Evolutionary conservation across 2,888 invertebrate species (phyloP).

Genomic region (Parnassius apollo): DNA sequence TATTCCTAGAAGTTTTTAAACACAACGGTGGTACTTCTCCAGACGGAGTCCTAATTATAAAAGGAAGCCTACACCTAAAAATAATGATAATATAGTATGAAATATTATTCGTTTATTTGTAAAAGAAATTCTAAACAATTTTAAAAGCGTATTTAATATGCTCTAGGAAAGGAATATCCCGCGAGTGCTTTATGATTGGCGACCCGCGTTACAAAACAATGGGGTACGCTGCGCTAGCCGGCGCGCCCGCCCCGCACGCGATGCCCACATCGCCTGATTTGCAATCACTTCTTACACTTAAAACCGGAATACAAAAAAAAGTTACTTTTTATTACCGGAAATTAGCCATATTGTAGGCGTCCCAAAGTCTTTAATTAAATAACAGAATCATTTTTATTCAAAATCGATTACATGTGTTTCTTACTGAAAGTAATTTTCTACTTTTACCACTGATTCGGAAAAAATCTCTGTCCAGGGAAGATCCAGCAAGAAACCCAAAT

Average conservation of each 20-base stretch:
- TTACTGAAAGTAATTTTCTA: no score
- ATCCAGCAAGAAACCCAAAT: no score
- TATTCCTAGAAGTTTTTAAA: no score
- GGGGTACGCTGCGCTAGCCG: slow-evolving; percentile 22
- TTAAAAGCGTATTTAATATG: neutral
- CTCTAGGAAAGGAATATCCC: slow-evolving; percentile 8
- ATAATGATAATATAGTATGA: no score
- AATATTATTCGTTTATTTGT: no score
- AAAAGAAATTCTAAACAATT: no score
- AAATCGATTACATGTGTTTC: no score
- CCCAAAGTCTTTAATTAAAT: no score
- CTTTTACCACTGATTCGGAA: no score
- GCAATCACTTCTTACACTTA: slow-evolving; percentile 20
- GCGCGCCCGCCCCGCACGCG: slow-evolving; percentile 22
- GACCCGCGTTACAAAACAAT: slow-evolving; percentile 14
- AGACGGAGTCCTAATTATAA: neutral
- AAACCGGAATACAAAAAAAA: slow-evolving; percentile 16
- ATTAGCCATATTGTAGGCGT: neutral
- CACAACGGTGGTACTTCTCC: no score
- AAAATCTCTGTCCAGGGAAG: no score
- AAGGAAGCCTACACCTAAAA: neutral
- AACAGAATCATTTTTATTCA: no score
- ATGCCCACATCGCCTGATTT: slow-evolving; percentile 21
- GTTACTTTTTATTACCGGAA: slow-evolving; percentile 8
- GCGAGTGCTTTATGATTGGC: neutral